Base-by-base conservation (phyloP, 2,113 vertebrate genomes). In the Rhegmatorhina hoffmannsi region DNA sequence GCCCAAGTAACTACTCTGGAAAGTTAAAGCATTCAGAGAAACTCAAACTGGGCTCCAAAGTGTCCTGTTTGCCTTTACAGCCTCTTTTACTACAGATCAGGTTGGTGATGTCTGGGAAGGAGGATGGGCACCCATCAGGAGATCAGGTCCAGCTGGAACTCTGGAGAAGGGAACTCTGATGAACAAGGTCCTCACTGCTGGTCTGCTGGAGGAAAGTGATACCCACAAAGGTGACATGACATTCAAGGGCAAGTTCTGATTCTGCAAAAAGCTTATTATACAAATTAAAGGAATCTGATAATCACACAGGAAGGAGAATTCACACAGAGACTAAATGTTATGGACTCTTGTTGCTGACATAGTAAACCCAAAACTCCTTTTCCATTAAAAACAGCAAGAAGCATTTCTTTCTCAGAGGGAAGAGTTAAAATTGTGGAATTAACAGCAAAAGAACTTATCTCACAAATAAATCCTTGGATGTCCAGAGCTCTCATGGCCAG, bases 401-500 rank as follows among this genome's bases (percentile, higher is more conserved):
- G 63, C 76, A 69, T 64, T 87, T 67, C 43, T 77, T 87, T 79
- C 84, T 76, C 38, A 53, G 70, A 81, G 84, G 49, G 16, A 28
- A 43, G 58, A 64, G 43, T 43, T 56, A 56, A 33, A 50, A 17
- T 17, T 53, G 47, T 69, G 76, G 75, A 49, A 60, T 43, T 34
- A 14, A 19, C 36, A 62, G 36, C 38, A 92, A 56, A 64, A 88
- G 56, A 86, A 62, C 47, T 87, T 68, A 38, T 40, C 53, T 76
- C 9, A 19, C 52, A 52, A 31, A 38, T 25, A 23, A 18, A 56
- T 98, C 97, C 98, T 98, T 97, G 70, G 10, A 89, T 87, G 93
- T 98, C 97, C 94, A 98, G 70, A 7, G 97, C 96, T 64, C 91
- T 95, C 80, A 98, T 95, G 26, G 96, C 96, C 74, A 98, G 69